Conservation (phyloP, 2,888 invertebrate genomes). For the Perizoma affinitatum region DNA sequence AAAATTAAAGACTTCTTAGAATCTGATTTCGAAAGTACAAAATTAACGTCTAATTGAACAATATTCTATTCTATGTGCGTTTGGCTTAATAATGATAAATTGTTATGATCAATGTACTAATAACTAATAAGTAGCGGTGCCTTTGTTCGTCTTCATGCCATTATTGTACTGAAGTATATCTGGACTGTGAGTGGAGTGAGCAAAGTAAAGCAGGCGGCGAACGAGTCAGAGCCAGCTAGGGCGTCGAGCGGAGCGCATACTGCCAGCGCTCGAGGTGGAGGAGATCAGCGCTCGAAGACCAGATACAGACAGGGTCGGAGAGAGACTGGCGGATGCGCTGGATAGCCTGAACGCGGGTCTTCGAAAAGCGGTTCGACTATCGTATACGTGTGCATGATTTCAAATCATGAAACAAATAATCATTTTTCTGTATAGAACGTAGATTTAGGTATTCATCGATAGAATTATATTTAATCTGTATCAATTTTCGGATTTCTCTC, state of each 20-base stretch:
- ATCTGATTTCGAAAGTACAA: slow-evolving; percentile 84
- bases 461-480: slow-evolving; percentile 83
- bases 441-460: slow-evolving; percentile 80
- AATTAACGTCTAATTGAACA: slow-evolving; percentile 77
- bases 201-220: slow-evolving; percentile 41
- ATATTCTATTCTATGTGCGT: slow-evolving; percentile 78
- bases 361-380: slow-evolving; percentile 79
- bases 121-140: slow-evolving; percentile 76
- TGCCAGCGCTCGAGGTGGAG: neutral
- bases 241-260: slow-evolving; percentile 31
- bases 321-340: slow-evolving; percentile 44
- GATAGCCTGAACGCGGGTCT: slow-evolving; percentile 69
- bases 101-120: slow-evolving; percentile 64
- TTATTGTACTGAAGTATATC: slow-evolving; percentile 35
- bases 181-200: slow-evolving; percentile 41
- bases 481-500: slow-evolving; percentile 83
- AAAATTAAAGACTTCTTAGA: slow-evolving; percentile 82
- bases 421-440: slow-evolving; percentile 80
- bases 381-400: slow-evolving; percentile 82
- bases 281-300: neutral
- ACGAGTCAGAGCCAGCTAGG: slow-evolving; percentile 44
- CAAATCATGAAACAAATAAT: slow-evolving; percentile 77
- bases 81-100: slow-evolving; percentile 67
- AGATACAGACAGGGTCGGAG: neutral
- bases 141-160: slow-evolving; percentile 79